Conservation (phyloP, 2,113 vertebrate species). For the Ptilorrhoa leucosticta region DNA sequence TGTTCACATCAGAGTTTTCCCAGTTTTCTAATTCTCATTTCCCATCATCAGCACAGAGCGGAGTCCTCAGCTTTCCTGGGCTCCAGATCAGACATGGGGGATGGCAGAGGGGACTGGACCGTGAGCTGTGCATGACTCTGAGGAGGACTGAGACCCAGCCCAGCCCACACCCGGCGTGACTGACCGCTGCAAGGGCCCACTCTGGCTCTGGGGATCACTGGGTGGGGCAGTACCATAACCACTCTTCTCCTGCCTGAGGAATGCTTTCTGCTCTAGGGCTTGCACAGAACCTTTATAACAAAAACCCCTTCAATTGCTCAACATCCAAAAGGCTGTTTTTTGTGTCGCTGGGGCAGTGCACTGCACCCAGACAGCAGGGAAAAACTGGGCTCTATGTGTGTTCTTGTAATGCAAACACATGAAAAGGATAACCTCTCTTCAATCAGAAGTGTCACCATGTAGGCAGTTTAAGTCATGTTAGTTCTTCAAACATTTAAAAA, state of each 20-base stretch:
- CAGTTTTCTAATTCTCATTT: neutral
- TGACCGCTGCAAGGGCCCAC: neutral
- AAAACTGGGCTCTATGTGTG: fast-evolving
- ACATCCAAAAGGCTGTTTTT: neutral
- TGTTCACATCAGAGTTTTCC: neutral
- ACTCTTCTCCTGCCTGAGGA: neutral
- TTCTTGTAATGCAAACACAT: neutral
- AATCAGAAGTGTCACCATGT: neutral
- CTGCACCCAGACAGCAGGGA: neutral
- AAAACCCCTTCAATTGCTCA: neutral
- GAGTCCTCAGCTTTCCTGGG: neutral
- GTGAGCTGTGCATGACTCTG: fast-evolving
- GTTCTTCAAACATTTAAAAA: neutral
- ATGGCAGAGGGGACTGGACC: neutral
- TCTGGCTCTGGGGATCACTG: neutral
- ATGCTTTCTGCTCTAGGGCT: neutral
- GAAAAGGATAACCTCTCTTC: neutral
- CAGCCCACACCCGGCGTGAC: neutral
- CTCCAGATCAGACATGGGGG: fast-evolving
- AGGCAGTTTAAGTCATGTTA: neutral
- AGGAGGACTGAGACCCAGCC: neutral
- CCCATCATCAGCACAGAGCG: neutral
- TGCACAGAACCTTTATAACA: neutral
- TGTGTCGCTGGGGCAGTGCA: neutral
- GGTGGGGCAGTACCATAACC: neutral